phyloP scores from a whole-genome alignment of 2,888 invertebrate species.

The Noctua janthe region DNA sequence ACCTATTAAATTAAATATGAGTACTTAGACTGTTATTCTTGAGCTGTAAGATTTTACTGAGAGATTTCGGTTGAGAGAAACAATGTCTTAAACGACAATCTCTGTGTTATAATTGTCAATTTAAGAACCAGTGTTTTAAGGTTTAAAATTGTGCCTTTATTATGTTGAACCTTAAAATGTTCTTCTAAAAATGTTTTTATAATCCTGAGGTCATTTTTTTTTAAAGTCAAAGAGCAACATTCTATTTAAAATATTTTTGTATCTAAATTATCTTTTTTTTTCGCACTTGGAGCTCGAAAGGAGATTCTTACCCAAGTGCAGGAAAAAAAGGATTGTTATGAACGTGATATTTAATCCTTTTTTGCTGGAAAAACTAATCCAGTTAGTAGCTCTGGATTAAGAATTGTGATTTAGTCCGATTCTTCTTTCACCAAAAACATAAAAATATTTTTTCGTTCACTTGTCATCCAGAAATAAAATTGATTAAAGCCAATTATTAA shows the following conservation, averaged over 20 bases:
- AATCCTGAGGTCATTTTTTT: not conserved
- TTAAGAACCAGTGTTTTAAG: not conserved
- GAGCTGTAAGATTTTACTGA: conserved; percentile 19
- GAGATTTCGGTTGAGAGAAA: not conserved
- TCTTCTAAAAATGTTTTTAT: not conserved
- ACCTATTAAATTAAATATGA: conserved; percentile 48
- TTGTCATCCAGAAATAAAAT: not conserved
- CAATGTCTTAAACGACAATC: not conserved
- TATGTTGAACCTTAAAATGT: not conserved
- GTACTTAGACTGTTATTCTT: conserved; percentile 18
- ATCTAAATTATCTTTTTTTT: not conserved
- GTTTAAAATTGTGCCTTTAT: not conserved
- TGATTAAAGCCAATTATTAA: not conserved
- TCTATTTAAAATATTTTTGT: not conserved
- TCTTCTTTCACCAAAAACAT: not conserved
- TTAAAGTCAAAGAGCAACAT: not conserved
- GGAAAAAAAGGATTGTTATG: no score
- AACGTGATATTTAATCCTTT: not conserved
- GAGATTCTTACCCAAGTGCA: not conserved
- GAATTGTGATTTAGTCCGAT: not conserved
- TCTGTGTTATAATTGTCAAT: not conserved
- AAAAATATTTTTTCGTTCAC: not conserved
- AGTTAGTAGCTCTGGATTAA: not conserved
- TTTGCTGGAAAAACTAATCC: not conserved
- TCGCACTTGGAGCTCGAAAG: not conserved